These are phyloP conservation scores for Drosophila kambysellisi DNA, from an alignment of 2,888 invertebrate species.

Conservation along the genomic window DNA sequence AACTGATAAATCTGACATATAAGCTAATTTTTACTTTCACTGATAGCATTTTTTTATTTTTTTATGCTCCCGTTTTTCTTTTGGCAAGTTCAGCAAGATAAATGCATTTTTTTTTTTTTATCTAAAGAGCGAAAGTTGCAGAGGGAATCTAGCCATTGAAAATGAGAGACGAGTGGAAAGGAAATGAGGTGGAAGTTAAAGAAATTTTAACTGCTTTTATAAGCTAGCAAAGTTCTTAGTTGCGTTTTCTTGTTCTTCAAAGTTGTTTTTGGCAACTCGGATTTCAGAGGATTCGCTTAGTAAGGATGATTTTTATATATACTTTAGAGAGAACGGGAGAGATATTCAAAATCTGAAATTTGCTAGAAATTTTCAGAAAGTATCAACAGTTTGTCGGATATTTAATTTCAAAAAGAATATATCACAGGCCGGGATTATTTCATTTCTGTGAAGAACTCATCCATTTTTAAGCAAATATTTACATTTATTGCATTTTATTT, in stretches of 20 bases:
- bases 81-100: conserved; percentile 46
- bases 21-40: conserved; percentile 51
- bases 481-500: conserved; percentile 11
- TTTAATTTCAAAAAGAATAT: not conserved
- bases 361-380: not conserved
- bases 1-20: conserved; percentile 42
- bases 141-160: conserved; percentile 7
- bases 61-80: conserved; percentile 1
- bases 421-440: not conserved
- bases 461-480: not conserved
- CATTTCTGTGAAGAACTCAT: not conserved
- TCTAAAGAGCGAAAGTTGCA: conserved; percentile 42
- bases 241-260: not conserved
- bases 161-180: not conserved
- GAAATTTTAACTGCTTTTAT: conserved; percentile 9
- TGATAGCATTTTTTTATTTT: conserved; percentile 26
- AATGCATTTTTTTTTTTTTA: conserved; percentile 56
- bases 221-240: conserved; percentile 9
- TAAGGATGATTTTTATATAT: not conserved
- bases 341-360: not conserved
- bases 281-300: not conserved
- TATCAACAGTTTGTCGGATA: not conserved
- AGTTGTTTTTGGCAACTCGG: not conserved
- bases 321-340: not conserved
- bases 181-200: conserved; percentile 13